Evolutionary conservation across 2,888 invertebrate species (phyloP), one percentile per base, ranked within the genome.

Genomic region (Flexamia atlantica): DNA sequence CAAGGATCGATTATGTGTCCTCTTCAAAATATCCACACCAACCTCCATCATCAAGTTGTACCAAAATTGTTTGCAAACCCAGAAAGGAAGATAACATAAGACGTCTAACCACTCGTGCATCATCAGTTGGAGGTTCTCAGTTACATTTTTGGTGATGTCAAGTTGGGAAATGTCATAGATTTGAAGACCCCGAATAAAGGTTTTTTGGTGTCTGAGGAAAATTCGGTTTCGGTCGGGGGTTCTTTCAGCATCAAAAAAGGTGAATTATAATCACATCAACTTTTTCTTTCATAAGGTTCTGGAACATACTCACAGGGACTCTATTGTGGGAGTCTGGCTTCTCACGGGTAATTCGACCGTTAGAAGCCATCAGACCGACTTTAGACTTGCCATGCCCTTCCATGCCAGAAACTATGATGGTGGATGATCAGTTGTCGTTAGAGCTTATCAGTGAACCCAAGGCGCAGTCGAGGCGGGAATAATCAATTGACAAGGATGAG

Each of bases 1-100:
- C 7, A 2, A 0, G 30, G 64, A 4, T 64, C 64, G 30, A 14
- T 30, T 28, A 3, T 64, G 28, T 4, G 0, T 17, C 64, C 28
- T 30, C 30, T 64, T 14, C 64, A 64, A 17, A 64, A 64, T 30
- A 28, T 64, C 30, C 30, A 64, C 30, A 28, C 30, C 12, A 64
- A 64, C 28, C 30, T 64, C 14, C 28, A 30, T 0, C 64, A 64
- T 17, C 64, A 30, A 1, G 30, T 64, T 0, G 9, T 64, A 2
- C 30, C 64, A 3, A 64, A 64, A 17, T 12, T 64, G 30, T 64
- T 10, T 30, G 64, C 30, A 64, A 17, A 28, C 28, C 64, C 17
- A 30, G 64, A 25, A 50, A 76, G 17, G 74, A 76, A 46, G 74
- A 76, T 28, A 76, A 76, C 17, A 76, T 76, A 17, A n/a, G 74